Conservation (phyloP, 23 tunicate species). For the Halocynthia roretzi region DNA sequence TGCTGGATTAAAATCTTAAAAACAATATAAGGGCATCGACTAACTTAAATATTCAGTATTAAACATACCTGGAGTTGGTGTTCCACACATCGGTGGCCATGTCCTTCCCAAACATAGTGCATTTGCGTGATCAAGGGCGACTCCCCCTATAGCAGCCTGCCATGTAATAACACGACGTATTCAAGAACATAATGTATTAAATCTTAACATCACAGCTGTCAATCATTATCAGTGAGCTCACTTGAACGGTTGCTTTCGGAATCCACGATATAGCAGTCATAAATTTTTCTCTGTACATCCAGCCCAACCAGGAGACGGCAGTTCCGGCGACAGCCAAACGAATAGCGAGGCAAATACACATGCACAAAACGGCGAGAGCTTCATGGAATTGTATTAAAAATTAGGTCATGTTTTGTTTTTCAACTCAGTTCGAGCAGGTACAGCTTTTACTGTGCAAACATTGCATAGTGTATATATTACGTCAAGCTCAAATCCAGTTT, state of each 20-base stretch:
- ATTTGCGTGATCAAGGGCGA: slow-evolving; percentile 31
- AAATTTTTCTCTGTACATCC: slow-evolving; percentile 70
- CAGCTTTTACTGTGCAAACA: too few species aligned
- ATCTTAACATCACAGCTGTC: too few species aligned
- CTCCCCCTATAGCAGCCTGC: slow-evolving; percentile 55
- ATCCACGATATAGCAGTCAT: slow-evolving; percentile 61
- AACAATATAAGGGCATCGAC: too few species aligned
- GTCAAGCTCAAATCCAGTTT: too few species aligned
- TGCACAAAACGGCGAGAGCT: slow-evolving; percentile 32
- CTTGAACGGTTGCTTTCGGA: slow-evolving; percentile 71
- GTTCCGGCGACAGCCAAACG: slow-evolving; percentile 63
- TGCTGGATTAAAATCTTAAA: too few species aligned
- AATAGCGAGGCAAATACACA: slow-evolving; percentile 49
- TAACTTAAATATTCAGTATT: too few species aligned
- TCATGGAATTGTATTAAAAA: too few species aligned
- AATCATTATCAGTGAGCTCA: not conserved
- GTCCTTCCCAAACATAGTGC: slow-evolving; percentile 19
- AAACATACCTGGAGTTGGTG: not conserved
- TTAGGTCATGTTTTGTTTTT: too few species aligned
- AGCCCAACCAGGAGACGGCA: slow-evolving; percentile 58
- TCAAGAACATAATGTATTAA: too few species aligned
- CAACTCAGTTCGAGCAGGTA: too few species aligned
- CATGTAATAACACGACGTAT: not conserved
- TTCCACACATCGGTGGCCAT: slow-evolving; percentile 43
- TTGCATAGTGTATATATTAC: too few species aligned